phyloP scores from a whole-genome alignment of 1,140 invertebrate species.

The Bombus waltoni region DNA sequence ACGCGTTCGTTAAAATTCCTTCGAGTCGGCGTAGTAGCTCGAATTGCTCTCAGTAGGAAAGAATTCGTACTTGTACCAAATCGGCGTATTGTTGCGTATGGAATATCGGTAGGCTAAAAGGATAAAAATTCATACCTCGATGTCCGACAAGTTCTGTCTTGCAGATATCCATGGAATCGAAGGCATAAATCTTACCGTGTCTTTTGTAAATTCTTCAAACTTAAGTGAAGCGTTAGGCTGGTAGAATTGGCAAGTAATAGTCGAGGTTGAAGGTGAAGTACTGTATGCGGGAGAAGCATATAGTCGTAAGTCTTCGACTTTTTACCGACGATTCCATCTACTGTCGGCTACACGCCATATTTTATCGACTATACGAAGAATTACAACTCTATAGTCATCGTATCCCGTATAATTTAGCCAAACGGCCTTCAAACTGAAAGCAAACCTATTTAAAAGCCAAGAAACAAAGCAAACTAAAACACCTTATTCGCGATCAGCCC shows the following conservation, averaged over 20 bases:
- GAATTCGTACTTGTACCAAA: neutral
- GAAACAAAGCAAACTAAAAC: neutral
- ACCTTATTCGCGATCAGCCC: neutral
- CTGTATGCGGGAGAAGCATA: slow-evolving; percentile 38
- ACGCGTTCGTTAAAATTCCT: slow-evolving; percentile 31
- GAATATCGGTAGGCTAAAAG: too few relatives aligned
- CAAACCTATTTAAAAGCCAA: neutral
- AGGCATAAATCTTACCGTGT: slow-evolving; percentile 7
- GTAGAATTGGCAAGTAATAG: slow-evolving; percentile 40
- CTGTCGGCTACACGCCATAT: slow-evolving; percentile 16
- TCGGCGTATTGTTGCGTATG: neutral
- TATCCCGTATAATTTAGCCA: neutral
- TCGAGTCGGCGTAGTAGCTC: neutral
- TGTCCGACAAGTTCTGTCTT: neutral
- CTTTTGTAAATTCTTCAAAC: slow-evolving; percentile 1
- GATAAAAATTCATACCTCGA: neutral
- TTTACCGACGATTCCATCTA: neutral
- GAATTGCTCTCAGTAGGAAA: neutral
- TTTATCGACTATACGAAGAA: slow-evolving; percentile 4
- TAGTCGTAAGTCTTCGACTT: slow-evolving; percentile 53
- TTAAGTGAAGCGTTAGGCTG: slow-evolving; percentile 5
- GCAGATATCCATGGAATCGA: neutral
- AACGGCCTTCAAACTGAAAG: neutral
- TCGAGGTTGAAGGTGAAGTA: slow-evolving; percentile 53
- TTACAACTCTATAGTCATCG: neutral